phyloP scores from a whole-genome alignment of 2,888 invertebrate species.

The Drosophila silvestris region DNA sequence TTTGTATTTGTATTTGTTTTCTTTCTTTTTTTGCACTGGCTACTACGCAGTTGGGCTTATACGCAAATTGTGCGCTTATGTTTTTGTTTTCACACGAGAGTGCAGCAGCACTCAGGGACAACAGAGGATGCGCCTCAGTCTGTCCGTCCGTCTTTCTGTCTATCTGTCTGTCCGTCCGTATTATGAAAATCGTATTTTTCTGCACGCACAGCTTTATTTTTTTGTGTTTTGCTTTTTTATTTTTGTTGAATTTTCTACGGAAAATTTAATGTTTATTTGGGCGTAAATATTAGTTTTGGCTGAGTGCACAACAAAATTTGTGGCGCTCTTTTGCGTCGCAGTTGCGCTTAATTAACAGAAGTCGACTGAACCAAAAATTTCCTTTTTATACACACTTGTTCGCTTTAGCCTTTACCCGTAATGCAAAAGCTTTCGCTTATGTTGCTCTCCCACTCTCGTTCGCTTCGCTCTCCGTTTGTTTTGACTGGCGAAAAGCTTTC shows the following conservation, averaged over 20 bases:
- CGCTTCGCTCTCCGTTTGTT: slow-evolving; percentile 40
- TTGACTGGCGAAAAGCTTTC: slow-evolving; percentile 52
- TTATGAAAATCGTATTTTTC: slow-evolving; percentile 12
- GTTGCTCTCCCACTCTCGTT: slow-evolving; percentile 30
- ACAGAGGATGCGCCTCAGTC: slow-evolving; percentile 41
- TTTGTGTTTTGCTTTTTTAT: neutral
- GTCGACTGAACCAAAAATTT: slow-evolving; percentile 77
- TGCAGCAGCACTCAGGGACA: slow-evolving; percentile 49
- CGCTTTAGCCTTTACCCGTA: slow-evolving; percentile 71
- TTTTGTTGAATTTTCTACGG: slow-evolving; percentile 15
- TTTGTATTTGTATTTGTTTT: neutral
- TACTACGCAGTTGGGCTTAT: slow-evolving; percentile 66
- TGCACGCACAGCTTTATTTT: slow-evolving; percentile 3
- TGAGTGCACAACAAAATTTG: slow-evolving; percentile 17
- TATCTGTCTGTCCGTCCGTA: neutral
- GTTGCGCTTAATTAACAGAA: slow-evolving; percentile 71
- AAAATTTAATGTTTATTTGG: slow-evolving; percentile 29
- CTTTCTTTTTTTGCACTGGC: slow-evolving; percentile 5
- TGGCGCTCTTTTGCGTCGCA: slow-evolving; percentile 68
- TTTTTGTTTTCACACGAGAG: slow-evolving; percentile 55
- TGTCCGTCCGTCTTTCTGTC: slow-evolving; percentile 6
- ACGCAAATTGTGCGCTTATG: slow-evolving; percentile 30
- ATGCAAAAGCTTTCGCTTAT: slow-evolving; percentile 61
- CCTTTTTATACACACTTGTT: slow-evolving; percentile 84
- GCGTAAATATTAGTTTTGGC: slow-evolving; percentile 46